These are phyloP conservation scores for Molossus molossus DNA, from an alignment of 2,797 vertebrate species.

Conservation along the genomic window DNA sequence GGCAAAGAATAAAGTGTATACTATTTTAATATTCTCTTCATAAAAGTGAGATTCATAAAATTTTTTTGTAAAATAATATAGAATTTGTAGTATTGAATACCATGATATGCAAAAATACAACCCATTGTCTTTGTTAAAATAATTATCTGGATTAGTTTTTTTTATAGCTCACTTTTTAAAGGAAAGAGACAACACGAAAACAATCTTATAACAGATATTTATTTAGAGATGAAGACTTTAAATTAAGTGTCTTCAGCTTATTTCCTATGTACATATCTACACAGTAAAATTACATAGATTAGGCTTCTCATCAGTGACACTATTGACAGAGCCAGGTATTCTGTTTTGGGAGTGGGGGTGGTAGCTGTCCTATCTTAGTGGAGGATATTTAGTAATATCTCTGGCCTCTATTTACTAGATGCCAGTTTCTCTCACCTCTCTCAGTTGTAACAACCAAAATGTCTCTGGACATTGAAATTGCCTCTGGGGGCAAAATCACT, in stretches of 20 bases:
- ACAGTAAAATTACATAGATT: neutral
- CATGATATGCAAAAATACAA: neutral
- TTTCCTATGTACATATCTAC: neutral
- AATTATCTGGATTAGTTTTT: slow-evolving; percentile 3
- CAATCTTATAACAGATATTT: neutral
- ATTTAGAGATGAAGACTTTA: slow-evolving; percentile 56
- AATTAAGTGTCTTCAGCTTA: neutral
- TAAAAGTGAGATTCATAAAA: slow-evolving; percentile 25
- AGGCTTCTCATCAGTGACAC: neutral
- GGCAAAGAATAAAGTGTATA: slow-evolving; percentile 64
- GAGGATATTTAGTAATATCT: neutral
- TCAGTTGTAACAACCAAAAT: neutral
- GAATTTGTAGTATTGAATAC: slow-evolving; percentile 27
- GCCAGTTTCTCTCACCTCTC: neutral
- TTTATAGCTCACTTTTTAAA: slow-evolving; percentile 39
- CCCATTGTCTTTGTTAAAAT: neutral
- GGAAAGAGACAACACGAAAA: slow-evolving; percentile 23
- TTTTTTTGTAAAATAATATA: neutral
- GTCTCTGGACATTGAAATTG: neutral
- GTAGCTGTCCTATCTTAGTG: neutral
- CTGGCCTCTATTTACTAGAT: neutral
- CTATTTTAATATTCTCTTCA: slow-evolving; percentile 22
- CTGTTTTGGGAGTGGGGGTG: neutral
- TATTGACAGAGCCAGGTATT: neutral
- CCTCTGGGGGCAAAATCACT: neutral